Base-by-base conservation (phyloP, 1,140 invertebrate genomes). In the Elymnias hypermnestra region DNA sequence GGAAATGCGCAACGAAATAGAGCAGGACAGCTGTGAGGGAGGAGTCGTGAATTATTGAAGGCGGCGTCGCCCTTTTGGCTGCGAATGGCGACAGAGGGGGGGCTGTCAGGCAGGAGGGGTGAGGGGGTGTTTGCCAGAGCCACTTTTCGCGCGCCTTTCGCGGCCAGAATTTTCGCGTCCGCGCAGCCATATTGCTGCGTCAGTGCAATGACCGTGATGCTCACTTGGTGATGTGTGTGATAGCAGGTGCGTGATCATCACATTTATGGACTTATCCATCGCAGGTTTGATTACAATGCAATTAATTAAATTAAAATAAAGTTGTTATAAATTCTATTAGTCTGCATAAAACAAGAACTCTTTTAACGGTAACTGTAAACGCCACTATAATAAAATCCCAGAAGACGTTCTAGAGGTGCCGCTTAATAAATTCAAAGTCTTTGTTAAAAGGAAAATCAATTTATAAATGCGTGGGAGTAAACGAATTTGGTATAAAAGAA, bases 11-110 rank as follows among this genome's bases (percentile, higher is more conserved):
- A 82, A 61, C 72, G 57, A 18, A 39, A 37, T 26, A 52, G 68
- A 71, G 45, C 26, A 12, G 26, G 26, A 29, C 10, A 5, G 26
- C 26, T 29, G 26, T 12, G 9, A 58, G 53, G 61, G 57, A 38
- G 46, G 59, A 47, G 50, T 44, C 46, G 67, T 73, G 58, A 73
- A 78, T 78, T 70, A 79, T 78, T 79, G 60, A 83, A 69, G 62
- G 55, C 58, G 46, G 43, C 67, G 69, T 66, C 72, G 73, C 70
- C 73, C 63, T 69, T 81, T 81, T 61, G 71, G 59, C 72, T 66
- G 66, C 60, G 67, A 74, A 55, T 63, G 69, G 49, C 40, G 52
- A 31, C 23, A 41, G 38, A 38, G 40, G 39, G 44, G 43, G 22
- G 45, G 25, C 31, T 43, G 40, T 22, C 14, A 40, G 15, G 10